Evolutionary conservation across 2,113 vertebrate genomes (phyloP).

Genomic region (Seriola rivoliana): DNA sequence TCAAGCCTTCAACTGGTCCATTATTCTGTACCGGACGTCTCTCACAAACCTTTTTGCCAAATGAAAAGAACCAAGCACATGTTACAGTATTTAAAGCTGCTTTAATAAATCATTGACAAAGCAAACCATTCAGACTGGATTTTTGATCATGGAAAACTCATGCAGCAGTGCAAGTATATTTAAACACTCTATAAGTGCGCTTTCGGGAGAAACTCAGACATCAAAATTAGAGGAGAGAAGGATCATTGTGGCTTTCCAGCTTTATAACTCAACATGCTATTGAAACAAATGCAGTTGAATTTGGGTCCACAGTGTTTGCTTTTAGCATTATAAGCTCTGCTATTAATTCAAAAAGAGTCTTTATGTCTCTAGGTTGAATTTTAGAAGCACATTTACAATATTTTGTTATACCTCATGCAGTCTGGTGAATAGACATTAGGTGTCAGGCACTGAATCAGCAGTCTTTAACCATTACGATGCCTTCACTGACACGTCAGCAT

Average conservation of each 20-base stretch:
- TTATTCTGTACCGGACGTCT: slow-evolving; percentile 48
- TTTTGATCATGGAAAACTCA: slow-evolving; percentile 52
- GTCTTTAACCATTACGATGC: not conserved
- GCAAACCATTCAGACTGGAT: slow-evolving; percentile 59
- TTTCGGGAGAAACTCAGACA: slow-evolving; percentile 10
- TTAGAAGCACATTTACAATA: not conserved
- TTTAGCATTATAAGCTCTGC: not conserved
- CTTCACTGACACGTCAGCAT: slow-evolving; percentile 25
- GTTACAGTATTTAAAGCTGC: slow-evolving; percentile 59
- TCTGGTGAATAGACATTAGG: not conserved
- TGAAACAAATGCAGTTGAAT: not conserved
- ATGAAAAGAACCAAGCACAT: slow-evolving; percentile 61
- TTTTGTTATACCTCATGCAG: not conserved
- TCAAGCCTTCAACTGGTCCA: slow-evolving; percentile 44
- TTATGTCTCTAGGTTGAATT: not conserved
- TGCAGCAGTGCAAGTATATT: slow-evolving; percentile 17
- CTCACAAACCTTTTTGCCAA: slow-evolving; percentile 26
- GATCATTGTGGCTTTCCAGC: not conserved
- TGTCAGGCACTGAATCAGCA: slow-evolving; percentile 30
- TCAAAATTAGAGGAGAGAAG: not conserved
- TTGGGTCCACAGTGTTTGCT: not conserved
- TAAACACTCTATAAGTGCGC: not conserved
- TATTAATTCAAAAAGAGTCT: not conserved
- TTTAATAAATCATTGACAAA: slow-evolving; percentile 66
- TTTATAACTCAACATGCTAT: slow-evolving; percentile 6